Conservation (phyloP, 37 sponge, comb jelly and placozoan species). For the Cliona cf. orientalis region DNA sequence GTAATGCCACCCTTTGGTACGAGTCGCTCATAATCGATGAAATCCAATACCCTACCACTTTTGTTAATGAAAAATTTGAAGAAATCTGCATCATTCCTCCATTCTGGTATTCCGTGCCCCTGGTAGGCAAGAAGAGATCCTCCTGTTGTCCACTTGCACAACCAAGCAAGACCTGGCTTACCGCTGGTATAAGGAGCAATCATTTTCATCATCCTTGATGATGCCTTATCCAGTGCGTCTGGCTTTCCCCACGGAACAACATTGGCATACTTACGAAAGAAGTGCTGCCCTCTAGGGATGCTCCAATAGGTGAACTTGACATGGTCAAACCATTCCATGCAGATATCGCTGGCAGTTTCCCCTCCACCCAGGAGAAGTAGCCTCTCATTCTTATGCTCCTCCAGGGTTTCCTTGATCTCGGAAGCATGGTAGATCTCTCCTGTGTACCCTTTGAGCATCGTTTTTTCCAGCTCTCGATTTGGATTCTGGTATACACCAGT, state of each 20-base stretch:
- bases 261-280: conserved; percentile 78
- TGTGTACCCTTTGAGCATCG: conserved; percentile 47
- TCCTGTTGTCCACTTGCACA: conserved; percentile 85
- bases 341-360: conserved; percentile 90
- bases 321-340: conserved; percentile 68
- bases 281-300: conserved; percentile 86
- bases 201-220: conserved; percentile 64
- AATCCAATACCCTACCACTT: conserved; percentile 65
- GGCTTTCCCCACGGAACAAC: conserved; percentile 79
- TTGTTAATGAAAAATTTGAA: conserved; percentile 74
- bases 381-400: conserved; percentile 57
- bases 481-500: conserved; percentile 56
- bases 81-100: conserved; percentile 66
- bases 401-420: conserved; percentile 60
- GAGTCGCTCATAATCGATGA: conserved; percentile 71
- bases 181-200: conserved; percentile 66
- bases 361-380: conserved; percentile 91
- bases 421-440: conserved; percentile 74
- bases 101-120: conserved; percentile 84
- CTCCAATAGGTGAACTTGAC: conserved; percentile 84
- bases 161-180: conserved; percentile 84
- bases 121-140: conserved; percentile 85
- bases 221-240: conserved; percentile 84
- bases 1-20: conserved; percentile 68
- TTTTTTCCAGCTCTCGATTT: conserved; percentile 46